Evolutionary conservation across 2,113 vertebrate genomes (phyloP).

Genomic region (Pituophis catenifer): DNA sequence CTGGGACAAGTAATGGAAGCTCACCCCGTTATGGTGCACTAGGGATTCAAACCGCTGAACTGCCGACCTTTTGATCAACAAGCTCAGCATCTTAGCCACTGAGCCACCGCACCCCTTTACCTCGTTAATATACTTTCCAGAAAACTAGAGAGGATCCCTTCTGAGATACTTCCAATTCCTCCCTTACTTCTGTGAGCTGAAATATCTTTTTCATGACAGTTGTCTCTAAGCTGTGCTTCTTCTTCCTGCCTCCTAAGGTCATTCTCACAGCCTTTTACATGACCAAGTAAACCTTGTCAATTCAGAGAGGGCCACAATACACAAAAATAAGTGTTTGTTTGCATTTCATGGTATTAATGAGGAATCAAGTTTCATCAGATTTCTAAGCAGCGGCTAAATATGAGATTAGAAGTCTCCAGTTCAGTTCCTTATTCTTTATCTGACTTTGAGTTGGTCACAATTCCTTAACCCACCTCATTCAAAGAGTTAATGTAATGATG

Average conservation of each 20-base stretch:
- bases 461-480: background rate
- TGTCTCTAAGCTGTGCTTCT: background rate
- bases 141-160: background rate
- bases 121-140: background rate
- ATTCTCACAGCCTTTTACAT: background rate
- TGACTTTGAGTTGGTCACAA: background rate
- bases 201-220: background rate
- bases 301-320: background rate
- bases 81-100: too few species aligned
- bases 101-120: too few species aligned
- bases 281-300: background rate
- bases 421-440: background rate
- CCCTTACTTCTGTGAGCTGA: background rate
- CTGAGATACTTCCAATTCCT: background rate
- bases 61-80: too few species aligned
- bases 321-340: background rate
- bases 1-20: too few species aligned
- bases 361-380: background rate
- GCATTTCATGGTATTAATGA: background rate
- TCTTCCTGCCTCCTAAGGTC: background rate
- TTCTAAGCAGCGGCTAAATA: background rate
- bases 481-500: background rate
- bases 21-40: too few species aligned
- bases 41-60: too few species aligned
- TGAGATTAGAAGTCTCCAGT: background rate